Conservation (phyloP, 2,797 vertebrate species). For the Alcedo quadribrachys region DNA sequence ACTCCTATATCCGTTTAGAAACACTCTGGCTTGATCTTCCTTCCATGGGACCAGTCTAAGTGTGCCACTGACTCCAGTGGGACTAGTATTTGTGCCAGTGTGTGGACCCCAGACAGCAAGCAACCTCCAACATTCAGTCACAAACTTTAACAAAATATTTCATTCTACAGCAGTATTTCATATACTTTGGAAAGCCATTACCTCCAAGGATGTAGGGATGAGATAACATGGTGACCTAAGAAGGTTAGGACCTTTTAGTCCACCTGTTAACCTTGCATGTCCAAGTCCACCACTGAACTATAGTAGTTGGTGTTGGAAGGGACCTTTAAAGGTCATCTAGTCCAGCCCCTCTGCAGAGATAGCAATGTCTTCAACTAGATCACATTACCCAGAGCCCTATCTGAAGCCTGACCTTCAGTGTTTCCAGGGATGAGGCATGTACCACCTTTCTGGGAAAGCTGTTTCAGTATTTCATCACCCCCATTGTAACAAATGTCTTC, state of each 20-base stretch:
- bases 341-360: not conserved
- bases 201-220: not conserved
- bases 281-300: not conserved
- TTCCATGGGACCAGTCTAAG: not conserved
- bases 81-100: not conserved
- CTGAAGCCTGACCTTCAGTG: not conserved
- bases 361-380: not conserved
- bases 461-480: not conserved
- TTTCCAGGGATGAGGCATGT: not conserved
- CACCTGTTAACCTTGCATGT: not conserved
- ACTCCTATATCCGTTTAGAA: not conserved
- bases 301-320: not conserved
- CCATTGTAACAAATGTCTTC: not conserved
- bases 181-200: not conserved
- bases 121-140: not conserved
- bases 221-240: not conserved
- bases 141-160: not conserved
- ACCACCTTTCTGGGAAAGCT: not conserved
- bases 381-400: not conserved
- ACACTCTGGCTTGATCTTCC: not conserved
- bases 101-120: not conserved
- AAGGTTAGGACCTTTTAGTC: not conserved
- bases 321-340: not conserved
- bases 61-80: not conserved
- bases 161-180: not conserved